Evolutionary conservation across 1,140 invertebrate species (phyloP).

Genomic region (Drosophila erecta): DNA sequence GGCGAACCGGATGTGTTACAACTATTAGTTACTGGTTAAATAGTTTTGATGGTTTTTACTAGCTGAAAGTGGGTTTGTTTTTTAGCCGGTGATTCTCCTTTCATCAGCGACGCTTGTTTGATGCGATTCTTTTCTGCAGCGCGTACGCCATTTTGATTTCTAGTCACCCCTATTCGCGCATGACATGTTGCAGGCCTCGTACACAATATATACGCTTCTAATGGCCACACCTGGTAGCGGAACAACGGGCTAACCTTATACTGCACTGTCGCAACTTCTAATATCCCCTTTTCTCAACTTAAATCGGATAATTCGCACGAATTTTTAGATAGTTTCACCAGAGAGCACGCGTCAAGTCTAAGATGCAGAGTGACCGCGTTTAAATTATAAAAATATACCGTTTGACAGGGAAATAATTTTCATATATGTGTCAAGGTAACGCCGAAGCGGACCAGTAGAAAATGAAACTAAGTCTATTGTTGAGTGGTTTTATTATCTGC

Average conservation of each 20-base stretch:
- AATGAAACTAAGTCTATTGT: too few relatives aligned
- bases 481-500: too few relatives aligned
- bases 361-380: not conserved
- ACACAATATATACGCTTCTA: not conserved
- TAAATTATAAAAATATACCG: not conserved
- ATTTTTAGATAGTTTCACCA: slow-evolving; percentile 21
- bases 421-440: too few relatives aligned
- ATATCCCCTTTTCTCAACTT: not conserved
- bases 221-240: not conserved
- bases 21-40: not conserved
- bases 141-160: slow-evolving; percentile 76
- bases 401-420: too few relatives aligned
- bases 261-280: not conserved
- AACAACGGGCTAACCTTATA: slow-evolving; percentile 7
- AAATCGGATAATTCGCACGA: not conserved
- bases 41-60: too few relatives aligned
- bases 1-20: not conserved
- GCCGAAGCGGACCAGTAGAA: too few relatives aligned
- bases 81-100: slow-evolving; percentile 18
- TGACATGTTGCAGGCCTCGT: not conserved
- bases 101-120: slow-evolving; percentile 15
- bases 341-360: slow-evolving; percentile 30
- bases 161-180: slow-evolving; percentile 14
- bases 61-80: not conserved
- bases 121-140: slow-evolving; percentile 38